A percentile compares a stretch with the other conserved stretches of the same genome.
Conservation (phyloP, 2,113 vertebrate species). For the Bubalus kerabau region DNA sequence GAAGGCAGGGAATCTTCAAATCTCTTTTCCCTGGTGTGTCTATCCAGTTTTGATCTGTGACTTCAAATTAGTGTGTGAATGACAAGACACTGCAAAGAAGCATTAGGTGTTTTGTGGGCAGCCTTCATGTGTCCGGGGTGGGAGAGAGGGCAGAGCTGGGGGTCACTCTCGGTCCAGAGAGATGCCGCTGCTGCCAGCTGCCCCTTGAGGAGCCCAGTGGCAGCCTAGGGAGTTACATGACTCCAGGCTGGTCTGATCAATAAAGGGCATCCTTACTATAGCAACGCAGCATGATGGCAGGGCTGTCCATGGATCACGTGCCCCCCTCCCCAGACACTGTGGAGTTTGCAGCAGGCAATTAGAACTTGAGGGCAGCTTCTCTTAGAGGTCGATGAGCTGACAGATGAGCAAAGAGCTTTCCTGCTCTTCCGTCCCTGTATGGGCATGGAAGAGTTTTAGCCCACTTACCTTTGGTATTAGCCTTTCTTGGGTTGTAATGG, state of each 20-base stretch:
- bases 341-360: slow-evolving; percentile 47
- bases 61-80: slow-evolving; percentile 70
- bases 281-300: not conserved
- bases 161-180: slow-evolving; percentile 35
- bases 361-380: slow-evolving; percentile 42
- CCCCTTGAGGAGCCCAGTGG: slow-evolving; percentile 38
- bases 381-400: not conserved
- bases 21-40: slow-evolving; percentile 31
- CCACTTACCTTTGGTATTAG: not conserved
- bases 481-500: not conserved
- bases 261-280: slow-evolving; percentile 62
- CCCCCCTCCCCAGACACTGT: not conserved
- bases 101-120: slow-evolving; percentile 39
- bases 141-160: slow-evolving; percentile 16
- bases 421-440: not conserved
- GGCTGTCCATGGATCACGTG: not conserved
- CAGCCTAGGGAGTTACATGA: slow-evolving; percentile 52
- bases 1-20: not conserved
- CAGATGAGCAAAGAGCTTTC: slow-evolving; percentile 38
- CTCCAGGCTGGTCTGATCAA: slow-evolving; percentile 37
- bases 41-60: slow-evolving; percentile 50
- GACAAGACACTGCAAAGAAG: slow-evolving; percentile 57
- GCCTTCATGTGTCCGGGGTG: not conserved
- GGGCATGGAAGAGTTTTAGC: not conserved
- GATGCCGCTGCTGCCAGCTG: slow-evolving; percentile 18